These are phyloP conservation scores for Platycnemis pennipes DNA, from an alignment of 2,888 invertebrate species.

Conservation along the genomic window DNA sequence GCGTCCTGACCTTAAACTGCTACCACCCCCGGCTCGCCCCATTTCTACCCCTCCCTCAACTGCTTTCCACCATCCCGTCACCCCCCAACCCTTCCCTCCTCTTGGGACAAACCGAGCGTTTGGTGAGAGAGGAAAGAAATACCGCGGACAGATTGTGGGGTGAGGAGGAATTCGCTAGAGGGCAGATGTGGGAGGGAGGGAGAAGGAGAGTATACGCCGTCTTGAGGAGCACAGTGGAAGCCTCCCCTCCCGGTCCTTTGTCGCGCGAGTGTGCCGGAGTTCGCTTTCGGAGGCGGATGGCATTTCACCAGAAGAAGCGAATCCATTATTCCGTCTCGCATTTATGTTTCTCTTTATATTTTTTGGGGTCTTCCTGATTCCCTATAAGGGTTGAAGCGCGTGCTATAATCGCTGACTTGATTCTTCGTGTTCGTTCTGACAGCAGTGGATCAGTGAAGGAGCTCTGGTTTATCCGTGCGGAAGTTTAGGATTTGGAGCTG, in stretches of 20 bases:
- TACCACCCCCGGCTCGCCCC: not conserved
- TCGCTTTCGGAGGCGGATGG: not conserved
- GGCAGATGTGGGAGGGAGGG: not conserved
- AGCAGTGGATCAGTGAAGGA: not conserved
- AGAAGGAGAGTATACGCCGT: not conserved
- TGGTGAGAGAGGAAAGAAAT: not conserved
- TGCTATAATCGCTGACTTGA: not conserved
- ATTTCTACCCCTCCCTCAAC: not conserved
- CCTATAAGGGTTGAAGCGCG: not conserved
- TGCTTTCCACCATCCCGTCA: not conserved
- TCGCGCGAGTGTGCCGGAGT: not conserved
- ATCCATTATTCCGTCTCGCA: not conserved
- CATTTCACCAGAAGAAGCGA: not conserved
- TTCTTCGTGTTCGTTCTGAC: not conserved
- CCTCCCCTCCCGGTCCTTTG: not conserved
- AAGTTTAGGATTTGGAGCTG: not conserved
- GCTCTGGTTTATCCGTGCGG: not conserved
- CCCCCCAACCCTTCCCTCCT: not conserved
- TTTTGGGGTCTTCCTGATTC: not conserved
- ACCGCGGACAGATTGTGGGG: not conserved
- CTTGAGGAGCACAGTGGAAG: not conserved
- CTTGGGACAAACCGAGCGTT: slow-evolving; percentile 40
- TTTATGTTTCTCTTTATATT: not conserved
- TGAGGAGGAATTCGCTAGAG: not conserved
- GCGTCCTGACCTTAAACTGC: slow-evolving; percentile 48